phyloP scores from a whole-genome alignment of 2,888 invertebrate species.

The Chydorus sphaericus region DNA sequence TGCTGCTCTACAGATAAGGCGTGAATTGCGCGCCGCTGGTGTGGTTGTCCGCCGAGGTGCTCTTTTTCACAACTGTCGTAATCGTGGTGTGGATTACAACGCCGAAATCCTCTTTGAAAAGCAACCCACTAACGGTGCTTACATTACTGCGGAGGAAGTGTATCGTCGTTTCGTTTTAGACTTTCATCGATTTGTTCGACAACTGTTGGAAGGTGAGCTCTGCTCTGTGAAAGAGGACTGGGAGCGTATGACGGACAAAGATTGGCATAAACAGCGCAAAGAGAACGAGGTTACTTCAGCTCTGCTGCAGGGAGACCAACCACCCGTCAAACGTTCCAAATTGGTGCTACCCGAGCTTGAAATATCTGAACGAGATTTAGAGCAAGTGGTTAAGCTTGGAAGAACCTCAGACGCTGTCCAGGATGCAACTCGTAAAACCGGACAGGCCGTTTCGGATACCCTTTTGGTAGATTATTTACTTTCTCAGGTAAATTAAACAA shows the following conservation, averaged over 20 bases:
- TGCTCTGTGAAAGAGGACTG: conserved; percentile 83
- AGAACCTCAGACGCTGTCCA: conserved; percentile 75
- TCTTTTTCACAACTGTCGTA: conserved; percentile 28
- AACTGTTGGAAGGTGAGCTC: conserved; percentile 82
- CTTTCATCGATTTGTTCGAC: conserved; percentile 75
- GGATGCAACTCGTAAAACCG: conserved; percentile 66
- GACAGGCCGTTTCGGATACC: conserved; percentile 58
- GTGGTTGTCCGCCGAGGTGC: conserved; percentile 39
- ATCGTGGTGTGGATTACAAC: conserved; percentile 92
- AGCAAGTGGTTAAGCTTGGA: conserved; percentile 84
- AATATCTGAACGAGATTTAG: conserved; percentile 79
- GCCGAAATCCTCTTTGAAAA: conserved; percentile 96
- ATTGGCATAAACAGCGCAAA: conserved; percentile 84
- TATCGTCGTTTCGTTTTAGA: conserved; percentile 80
- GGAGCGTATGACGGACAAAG: conserved; percentile 87
- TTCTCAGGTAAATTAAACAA: conserved; percentile 22
- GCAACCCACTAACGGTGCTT: conserved; percentile 78
- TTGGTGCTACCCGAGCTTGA: conserved; percentile 92
- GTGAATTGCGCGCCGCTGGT: conserved; percentile 93
- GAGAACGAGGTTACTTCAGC: conserved; percentile 90
- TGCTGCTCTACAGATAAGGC: conserved; percentile 91
- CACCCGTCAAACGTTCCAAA: conserved; percentile 82
- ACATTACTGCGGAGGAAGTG: conserved; percentile 79
- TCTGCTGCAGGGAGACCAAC: conserved; percentile 74
- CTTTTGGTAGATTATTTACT: conserved; percentile 78